phyloP scores from a whole-genome alignment of 2,888 invertebrate species.

The Fragum fragum region DNA sequence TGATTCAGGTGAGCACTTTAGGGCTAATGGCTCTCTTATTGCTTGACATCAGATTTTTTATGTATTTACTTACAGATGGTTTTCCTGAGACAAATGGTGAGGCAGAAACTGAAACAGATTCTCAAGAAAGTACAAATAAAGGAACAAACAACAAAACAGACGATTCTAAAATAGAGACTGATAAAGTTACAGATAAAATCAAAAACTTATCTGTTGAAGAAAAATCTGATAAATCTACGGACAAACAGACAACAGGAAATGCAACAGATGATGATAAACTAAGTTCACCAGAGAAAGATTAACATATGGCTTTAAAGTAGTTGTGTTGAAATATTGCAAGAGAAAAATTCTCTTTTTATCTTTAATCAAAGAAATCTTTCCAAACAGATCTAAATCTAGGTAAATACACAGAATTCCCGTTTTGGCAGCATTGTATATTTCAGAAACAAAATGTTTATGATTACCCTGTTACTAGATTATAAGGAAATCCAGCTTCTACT shows the following conservation, averaged over 20 bases:
- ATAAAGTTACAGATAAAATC: constrained; percentile 56
- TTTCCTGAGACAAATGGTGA: constrained; percentile 14
- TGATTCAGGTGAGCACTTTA: too few species aligned
- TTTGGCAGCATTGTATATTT: too few species aligned
- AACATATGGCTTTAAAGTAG: background rate
- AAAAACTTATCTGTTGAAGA: constrained; percentile 63
- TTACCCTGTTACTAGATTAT: too few species aligned
- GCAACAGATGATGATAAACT: constrained; percentile 48
- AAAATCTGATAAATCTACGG: constrained; percentile 23
- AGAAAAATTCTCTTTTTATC: too few species aligned
- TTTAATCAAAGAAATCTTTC: too few species aligned
- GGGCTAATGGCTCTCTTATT: too few species aligned
- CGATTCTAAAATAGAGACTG: constrained; percentile 43
- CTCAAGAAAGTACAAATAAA: constrained; percentile 14
- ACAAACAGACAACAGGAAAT: constrained; percentile 28
- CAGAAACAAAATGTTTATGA: too few species aligned
- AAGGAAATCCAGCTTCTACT: too few species aligned
- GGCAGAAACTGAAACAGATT: constrained; percentile 36
- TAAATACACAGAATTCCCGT: too few species aligned
- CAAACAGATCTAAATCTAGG: too few species aligned
- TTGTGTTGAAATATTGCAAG: too few species aligned
- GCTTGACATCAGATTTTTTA: too few species aligned
- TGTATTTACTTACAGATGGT: constrained; percentile 20
- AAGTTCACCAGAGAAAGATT: constrained; percentile 11
- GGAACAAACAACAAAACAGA: constrained; percentile 17